phyloP scores from a whole-genome alignment of 2,888 invertebrate species.

The Scaptomyza flava region DNA sequence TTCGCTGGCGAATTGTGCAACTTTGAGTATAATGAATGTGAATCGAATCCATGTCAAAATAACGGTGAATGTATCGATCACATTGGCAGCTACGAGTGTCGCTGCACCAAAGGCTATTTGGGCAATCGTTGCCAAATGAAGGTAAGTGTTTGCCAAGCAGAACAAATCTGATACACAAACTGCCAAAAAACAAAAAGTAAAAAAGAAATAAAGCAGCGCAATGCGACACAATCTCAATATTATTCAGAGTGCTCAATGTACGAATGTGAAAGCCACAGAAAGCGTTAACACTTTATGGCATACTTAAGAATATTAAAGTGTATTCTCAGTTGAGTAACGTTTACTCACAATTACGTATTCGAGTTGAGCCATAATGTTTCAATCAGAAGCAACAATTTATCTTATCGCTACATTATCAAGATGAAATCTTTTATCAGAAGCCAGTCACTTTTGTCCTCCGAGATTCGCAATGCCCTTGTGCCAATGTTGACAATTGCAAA shows the following conservation, averaged over 20 bases:
- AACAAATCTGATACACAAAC: constrained; percentile 10
- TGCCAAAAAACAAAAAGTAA: background rate
- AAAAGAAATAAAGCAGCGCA: background rate
- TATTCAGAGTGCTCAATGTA: background rate
- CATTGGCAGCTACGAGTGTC: constrained; percentile 88
- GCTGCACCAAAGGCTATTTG: constrained; percentile 89
- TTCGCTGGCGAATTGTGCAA: constrained; percentile 91
- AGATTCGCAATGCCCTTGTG: constrained; percentile 2
- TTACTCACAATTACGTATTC: background rate
- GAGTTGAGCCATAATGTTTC: constrained; percentile 3
- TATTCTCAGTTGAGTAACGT: background rate
- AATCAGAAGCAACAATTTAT: constrained; percentile 15
- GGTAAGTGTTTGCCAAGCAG: constrained; percentile 84
- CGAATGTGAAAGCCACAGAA: background rate
- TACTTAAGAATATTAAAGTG: constrained; percentile 3
- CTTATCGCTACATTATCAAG: constrained; percentile 12
- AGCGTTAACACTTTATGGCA: background rate
- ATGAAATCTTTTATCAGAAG: constrained; percentile 2
- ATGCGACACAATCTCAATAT: background rate
- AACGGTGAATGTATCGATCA: constrained; percentile 91
- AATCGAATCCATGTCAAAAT: constrained; percentile 90
- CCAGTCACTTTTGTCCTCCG: constrained; percentile 6
- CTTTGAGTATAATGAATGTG: constrained; percentile 91
- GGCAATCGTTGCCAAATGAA: constrained; percentile 90
- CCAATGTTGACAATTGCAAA: constrained; percentile 6